Evolutionary conservation across 2,888 invertebrate genomes (phyloP), one percentile per base, ranked within the genome.

Genomic region (Hyposoter didymator): DNA sequence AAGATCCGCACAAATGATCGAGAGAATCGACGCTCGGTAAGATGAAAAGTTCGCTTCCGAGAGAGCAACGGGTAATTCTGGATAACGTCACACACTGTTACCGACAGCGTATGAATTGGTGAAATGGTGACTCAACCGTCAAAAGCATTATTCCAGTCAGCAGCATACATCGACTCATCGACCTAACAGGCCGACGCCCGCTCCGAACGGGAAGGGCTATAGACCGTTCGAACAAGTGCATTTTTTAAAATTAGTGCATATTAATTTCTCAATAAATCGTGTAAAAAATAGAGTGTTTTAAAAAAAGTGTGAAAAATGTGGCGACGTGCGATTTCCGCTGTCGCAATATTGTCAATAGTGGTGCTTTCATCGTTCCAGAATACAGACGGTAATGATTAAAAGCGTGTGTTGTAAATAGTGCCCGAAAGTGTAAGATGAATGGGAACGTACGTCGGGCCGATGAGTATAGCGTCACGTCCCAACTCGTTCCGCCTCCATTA

Each of bases 151-250:
- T 72, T 39, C 39, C 39, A 39, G 72, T 19, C 17, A 72, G 35
- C 17, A 72, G 35, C 55, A 55, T 45, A 49, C 66, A 17, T 39
- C 19, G 45, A 73, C 59, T 28, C 66, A 22, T 39, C 19, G 59
- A 73, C 59, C 22, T 47, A 74, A 74, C 49, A 74, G 78, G 83
- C 78, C 83, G 78, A 78, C 83, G 83, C 83, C 83, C 83, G 73
- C 59, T 78, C 28, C 6, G 14, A 12, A 59, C 59, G 59, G 12
- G 59, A 28, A 28, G 28, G 59, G 28, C 28, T 59, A n/a, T 39
- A n/a, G 35, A 35, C n/a, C 39, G n/a, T 64, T 73, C 55, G 14
- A 66, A 67, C 43, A 55, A 55, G 73, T 55, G 52, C 39, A 39
- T 55, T 39, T 73, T 43, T 55, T 8, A 35, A 14, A 7, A 43